Evolutionary conservation across 1,140 invertebrate species (phyloP).

Genomic region (Cydia splendana): DNA sequence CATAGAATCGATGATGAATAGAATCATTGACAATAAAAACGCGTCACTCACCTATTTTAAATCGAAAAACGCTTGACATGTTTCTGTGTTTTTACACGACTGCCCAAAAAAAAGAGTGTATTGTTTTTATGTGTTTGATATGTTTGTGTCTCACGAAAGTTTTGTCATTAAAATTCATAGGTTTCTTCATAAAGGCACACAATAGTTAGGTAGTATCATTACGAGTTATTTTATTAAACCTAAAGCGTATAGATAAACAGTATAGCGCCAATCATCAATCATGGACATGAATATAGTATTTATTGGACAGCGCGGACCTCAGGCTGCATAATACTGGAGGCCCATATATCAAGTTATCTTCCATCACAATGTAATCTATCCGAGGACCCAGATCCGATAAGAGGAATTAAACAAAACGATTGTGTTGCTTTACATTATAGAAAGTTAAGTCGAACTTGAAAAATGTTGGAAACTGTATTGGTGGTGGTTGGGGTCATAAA

Average conservation of each 20-base stretch:
- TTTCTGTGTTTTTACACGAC: no score
- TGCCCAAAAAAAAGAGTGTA: no score
- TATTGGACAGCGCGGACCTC: slow-evolving; percentile 27
- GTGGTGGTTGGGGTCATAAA: neutral
- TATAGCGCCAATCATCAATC: slow-evolving; percentile 31
- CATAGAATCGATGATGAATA: no score
- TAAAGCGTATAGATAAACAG: slow-evolving; percentile 7
- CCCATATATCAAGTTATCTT: slow-evolving; percentile 32
- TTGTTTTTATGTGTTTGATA: no score
- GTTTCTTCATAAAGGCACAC: neutral
- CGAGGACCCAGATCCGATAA: slow-evolving; percentile 14
- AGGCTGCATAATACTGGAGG: slow-evolving; percentile 27
- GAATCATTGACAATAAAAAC: no score
- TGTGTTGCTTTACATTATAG: slow-evolving; percentile 12
- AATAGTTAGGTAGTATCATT: neutral
- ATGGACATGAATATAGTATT: slow-evolving; percentile 29
- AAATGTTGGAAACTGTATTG: neutral
- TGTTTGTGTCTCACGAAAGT: no score
- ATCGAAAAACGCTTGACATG: no score
- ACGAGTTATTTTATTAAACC: slow-evolving; percentile 13
- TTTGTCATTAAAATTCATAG: no score
- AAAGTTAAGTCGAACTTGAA: neutral
- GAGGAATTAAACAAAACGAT: slow-evolving; percentile 29
- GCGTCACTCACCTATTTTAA: no score
- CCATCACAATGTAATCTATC: slow-evolving; percentile 29